These are phyloP conservation scores for Gymnocypris eckloni DNA, from an alignment of 2,797 vertebrate species.

Conservation along the genomic window DNA sequence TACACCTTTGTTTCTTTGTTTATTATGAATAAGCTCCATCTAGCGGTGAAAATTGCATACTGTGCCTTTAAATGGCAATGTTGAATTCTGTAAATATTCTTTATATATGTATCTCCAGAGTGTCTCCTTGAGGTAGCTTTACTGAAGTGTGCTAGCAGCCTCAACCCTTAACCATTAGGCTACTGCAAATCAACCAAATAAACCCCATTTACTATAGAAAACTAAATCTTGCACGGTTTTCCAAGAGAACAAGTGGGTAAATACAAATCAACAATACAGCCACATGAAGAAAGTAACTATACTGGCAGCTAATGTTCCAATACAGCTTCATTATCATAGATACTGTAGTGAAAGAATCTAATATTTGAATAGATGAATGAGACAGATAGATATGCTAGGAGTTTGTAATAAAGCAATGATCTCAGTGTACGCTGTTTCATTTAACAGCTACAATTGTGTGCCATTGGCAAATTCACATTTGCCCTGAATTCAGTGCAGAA, in stretches of 20 bases:
- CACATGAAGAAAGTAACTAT: background rate
- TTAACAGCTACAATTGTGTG: conserved; percentile 10
- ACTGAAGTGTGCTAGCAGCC: background rate
- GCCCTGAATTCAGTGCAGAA: conserved; percentile 20
- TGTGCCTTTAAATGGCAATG: background rate
- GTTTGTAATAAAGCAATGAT: conserved; percentile 3
- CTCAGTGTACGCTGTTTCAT: background rate
- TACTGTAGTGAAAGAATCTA: background rate
- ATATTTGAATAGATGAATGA: background rate
- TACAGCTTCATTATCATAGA: background rate
- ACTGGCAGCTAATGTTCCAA: background rate
- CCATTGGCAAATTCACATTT: background rate
- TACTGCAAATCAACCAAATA: background rate
- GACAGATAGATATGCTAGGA: background rate
- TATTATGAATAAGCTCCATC: no score
- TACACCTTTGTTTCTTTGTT: no score
- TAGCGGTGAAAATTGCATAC: no score
- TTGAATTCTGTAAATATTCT: background rate
- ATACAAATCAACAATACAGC: background rate
- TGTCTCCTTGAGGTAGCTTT: background rate
- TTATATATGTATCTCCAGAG: background rate
- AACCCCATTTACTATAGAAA: background rate
- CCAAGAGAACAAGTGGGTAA: background rate
- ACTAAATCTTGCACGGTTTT: background rate
- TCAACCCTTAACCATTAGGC: background rate